Conservation (phyloP, 2,113 vertebrate species). For the Gnathonemus echidnorhynchus region DNA sequence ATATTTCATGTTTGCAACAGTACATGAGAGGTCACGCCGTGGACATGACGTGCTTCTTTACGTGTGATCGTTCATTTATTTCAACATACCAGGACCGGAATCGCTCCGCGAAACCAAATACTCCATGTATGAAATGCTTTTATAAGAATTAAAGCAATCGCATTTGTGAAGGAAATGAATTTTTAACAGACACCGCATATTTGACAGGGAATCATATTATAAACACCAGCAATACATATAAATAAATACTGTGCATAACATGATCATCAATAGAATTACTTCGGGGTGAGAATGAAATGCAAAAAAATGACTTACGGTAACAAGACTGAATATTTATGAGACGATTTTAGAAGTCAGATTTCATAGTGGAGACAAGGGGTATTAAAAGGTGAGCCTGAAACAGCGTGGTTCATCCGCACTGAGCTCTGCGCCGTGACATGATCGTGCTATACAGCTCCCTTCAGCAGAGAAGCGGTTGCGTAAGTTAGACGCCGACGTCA, state of each 20-base stretch:
- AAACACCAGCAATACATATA: background rate
- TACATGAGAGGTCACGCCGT: background rate
- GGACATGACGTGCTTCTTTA: background rate
- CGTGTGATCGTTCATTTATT: background rate
- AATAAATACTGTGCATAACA: background rate
- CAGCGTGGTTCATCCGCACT: background rate
- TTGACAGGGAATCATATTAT: background rate
- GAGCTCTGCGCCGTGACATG: slow-evolving; percentile 3
- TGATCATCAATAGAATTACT: background rate
- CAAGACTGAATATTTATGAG: slow-evolving; percentile 2
- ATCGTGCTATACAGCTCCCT: background rate
- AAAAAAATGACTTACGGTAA: background rate
- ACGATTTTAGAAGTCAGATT: slow-evolving; percentile 16
- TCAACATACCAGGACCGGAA: background rate
- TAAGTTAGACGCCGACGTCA: slow-evolving; percentile 6
- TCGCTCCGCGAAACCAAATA: background rate
- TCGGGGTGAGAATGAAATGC: slow-evolving; percentile 11
- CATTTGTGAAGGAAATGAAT: background rate
- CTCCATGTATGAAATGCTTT: background rate
- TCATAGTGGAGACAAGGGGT: slow-evolving; percentile 7
- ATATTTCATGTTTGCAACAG: background rate
- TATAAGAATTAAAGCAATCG: background rate
- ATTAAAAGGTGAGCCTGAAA: background rate
- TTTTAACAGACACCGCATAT: background rate
- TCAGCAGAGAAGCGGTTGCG: background rate